Evolutionary conservation across 2,113 vertebrate genomes (phyloP), one percentile per base, ranked within the genome.

Genomic region (Anarrhichthys ocellatus): DNA sequence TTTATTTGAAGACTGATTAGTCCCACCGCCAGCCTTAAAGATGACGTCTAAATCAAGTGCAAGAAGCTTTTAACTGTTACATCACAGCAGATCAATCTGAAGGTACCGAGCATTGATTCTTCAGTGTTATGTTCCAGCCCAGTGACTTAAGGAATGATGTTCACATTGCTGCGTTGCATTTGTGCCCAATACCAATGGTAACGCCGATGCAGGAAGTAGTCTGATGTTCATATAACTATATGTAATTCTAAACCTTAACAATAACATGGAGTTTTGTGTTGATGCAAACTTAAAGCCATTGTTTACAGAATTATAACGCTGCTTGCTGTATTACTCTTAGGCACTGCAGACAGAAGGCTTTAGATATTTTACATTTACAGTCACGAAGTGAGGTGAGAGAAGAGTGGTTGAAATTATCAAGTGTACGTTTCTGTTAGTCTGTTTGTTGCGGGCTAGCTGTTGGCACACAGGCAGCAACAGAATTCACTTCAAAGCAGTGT

Each of bases 331-430:
- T 69, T 36, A 44, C 69, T 86, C 52, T 20, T 71, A 65, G 84
- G 75, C 62, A 50, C 54, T 50, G n/a, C 48, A 48, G 59, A 69
- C 77, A n/a, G 54, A 71, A 56, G 64, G 18, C 80, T 77, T 88
- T 67, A 80, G 72, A 86, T 86, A 61, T 80, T 71, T 71, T 69
- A 64, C 81, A 90, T 91, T 72, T 42, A 64, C 63, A 80, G 75
- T 46, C 66, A 34, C 46, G 80, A 44, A 38, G 15, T 8, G 64
- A 48, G 61, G n/a, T 2, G 20, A 75, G 34, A 74, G 73, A 46
- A 52, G 54, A 34, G 42, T 18, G 63, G 48, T 46, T 80, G 67
- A 80, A 81, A 78, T 68, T 64, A 69, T 58, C 70, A 46, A 46
- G 72, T 62, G 71, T 20, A 54, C 10, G 66, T 77, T 65, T 87